Evolutionary conservation across 2,113 vertebrate genomes (phyloP).

Genomic region (Mirza zaza): DNA sequence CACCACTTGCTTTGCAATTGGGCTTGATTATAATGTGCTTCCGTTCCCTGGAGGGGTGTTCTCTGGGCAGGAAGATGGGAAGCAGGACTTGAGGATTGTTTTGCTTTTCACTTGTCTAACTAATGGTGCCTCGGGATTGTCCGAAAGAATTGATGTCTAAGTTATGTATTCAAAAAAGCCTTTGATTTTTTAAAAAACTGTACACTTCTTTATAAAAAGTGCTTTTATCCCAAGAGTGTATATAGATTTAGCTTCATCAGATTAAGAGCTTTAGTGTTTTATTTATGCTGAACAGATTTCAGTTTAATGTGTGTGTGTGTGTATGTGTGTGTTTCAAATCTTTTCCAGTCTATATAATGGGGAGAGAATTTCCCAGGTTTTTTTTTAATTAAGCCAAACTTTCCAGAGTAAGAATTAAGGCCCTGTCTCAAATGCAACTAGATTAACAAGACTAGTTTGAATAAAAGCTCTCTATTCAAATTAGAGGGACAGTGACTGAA

Average conservation of each 20-base stretch:
- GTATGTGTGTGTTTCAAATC: background rate
- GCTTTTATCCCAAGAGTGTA: slow-evolving; percentile 45
- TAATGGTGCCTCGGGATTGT: slow-evolving; percentile 49
- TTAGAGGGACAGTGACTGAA: background rate
- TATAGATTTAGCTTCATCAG: slow-evolving; percentile 52
- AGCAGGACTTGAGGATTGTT: slow-evolving; percentile 33
- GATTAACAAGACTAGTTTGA: slow-evolving; percentile 35
- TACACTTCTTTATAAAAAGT: background rate
- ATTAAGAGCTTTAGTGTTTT: slow-evolving; percentile 49
- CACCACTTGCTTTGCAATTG: slow-evolving; percentile 19
- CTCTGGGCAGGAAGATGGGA: slow-evolving; percentile 39
- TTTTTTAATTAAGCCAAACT: slow-evolving; percentile 12
- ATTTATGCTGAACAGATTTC: slow-evolving; percentile 41
- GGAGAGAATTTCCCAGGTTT: slow-evolving; percentile 14
- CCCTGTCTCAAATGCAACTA: background rate
- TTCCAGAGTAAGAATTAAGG: slow-evolving; percentile 17
- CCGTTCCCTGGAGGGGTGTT: background rate
- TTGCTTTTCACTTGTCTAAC: slow-evolving; percentile 57
- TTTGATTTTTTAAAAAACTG: slow-evolving; percentile 50
- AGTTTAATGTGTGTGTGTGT: background rate
- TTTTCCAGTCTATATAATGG: background rate
- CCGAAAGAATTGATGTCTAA: slow-evolving; percentile 47
- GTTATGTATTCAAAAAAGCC: slow-evolving; percentile 54
- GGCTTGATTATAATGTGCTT: background rate
- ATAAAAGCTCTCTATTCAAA: slow-evolving; percentile 12